Conservation (phyloP, 1,140 invertebrate species). For the Battus philenor region DNA sequence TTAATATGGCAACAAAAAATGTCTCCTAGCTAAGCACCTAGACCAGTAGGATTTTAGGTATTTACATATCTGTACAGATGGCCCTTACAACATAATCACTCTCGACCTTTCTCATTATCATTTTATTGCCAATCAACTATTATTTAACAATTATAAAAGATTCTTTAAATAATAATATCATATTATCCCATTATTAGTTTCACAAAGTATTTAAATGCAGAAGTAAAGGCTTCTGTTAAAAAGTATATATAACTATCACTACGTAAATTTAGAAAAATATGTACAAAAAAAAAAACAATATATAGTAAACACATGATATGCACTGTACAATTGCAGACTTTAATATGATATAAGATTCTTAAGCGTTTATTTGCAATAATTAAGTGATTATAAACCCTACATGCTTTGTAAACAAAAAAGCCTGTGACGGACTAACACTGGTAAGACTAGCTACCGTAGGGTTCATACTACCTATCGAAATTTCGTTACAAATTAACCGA, state of each 20-base stretch:
- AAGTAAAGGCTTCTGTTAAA: constrained; percentile 39
- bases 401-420: constrained; percentile 22
- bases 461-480: constrained; percentile 5
- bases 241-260: constrained; percentile 29
- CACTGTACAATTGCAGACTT: constrained; percentile 51
- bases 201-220: constrained; percentile 45
- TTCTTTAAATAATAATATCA: constrained; percentile 46
- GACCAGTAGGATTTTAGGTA: constrained; percentile 60
- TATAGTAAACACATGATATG: constrained; percentile 58
- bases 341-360: constrained; percentile 27
- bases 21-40: constrained; percentile 72
- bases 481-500: constrained; percentile 6
- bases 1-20: constrained; percentile 73
- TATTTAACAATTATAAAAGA: constrained; percentile 51
- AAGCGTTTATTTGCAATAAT: constrained; percentile 21
- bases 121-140: constrained; percentile 66
- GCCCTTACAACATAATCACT: constrained; percentile 41
- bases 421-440: constrained; percentile 30
- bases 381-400: constrained; percentile 11
- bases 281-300: constrained; percentile 48
- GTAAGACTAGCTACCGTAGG: constrained; percentile 43
- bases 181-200: constrained; percentile 40
- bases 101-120: constrained; percentile 44
- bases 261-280: constrained; percentile 44
- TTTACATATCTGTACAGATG: constrained; percentile 66